Conservation (phyloP, 1,140 invertebrate species). For the Leucophenga varia region DNA sequence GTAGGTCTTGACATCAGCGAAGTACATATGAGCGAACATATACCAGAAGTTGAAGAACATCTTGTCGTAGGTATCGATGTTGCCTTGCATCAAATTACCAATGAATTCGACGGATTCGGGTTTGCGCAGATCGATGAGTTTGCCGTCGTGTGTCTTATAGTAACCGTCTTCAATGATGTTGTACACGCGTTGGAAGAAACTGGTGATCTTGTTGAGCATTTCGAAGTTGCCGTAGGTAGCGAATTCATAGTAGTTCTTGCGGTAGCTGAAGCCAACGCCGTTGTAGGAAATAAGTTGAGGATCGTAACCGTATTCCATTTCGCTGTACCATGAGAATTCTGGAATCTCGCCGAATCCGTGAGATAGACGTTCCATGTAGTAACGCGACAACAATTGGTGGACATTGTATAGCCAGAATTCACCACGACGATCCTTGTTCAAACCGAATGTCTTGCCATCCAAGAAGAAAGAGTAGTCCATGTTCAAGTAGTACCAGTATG, state of each 20-base stretch:
- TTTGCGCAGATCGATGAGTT: slow-evolving; percentile 51
- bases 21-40: slow-evolving; percentile 42
- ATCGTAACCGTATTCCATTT: slow-evolving; percentile 63
- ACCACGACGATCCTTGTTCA: slow-evolving; percentile 61
- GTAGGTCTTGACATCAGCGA: slow-evolving; percentile 42
- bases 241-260: slow-evolving; percentile 61
- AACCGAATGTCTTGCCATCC: slow-evolving; percentile 58
- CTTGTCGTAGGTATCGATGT: slow-evolving; percentile 58
- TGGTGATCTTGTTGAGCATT: slow-evolving; percentile 59
- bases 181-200: slow-evolving; percentile 63
- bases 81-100: slow-evolving; percentile 60
- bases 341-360: slow-evolving; percentile 64
- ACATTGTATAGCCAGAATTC: slow-evolving; percentile 64
- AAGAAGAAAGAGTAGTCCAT: slow-evolving; percentile 68
- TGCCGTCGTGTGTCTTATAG: slow-evolving; percentile 60
- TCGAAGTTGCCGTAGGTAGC: slow-evolving; percentile 64
- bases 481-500: slow-evolving; percentile 71
- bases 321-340: slow-evolving; percentile 60
- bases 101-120: slow-evolving; percentile 61
- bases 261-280: slow-evolving; percentile 65
- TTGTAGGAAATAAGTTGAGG: slow-evolving; percentile 65
- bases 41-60: slow-evolving; percentile 57
- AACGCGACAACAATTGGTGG: slow-evolving; percentile 63
- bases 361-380: slow-evolving; percentile 67
- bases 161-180: slow-evolving; percentile 66